A percentile compares a stretch with the other conserved stretches of the same genome.
These are phyloP conservation scores for Epinephelus coioides DNA, from an alignment of 2,797 vertebrate genomes.

Conservation along the genomic window DNA sequence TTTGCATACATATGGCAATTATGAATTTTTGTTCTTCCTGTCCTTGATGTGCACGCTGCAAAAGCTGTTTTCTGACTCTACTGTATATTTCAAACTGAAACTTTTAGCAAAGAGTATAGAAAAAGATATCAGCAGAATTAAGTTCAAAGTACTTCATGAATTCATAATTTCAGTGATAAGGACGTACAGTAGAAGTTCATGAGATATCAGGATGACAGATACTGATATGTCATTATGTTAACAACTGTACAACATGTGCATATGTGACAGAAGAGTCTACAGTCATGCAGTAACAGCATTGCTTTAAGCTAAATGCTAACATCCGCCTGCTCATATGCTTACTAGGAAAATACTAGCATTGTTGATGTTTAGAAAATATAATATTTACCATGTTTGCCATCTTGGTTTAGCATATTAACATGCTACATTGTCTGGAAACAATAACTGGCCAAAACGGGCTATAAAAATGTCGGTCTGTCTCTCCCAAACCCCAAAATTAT, in stretches of 20 bases:
- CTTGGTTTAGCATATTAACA: neutral
- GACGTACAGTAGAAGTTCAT: neutral
- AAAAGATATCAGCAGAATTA: constrained; percentile 4
- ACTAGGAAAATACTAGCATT: neutral
- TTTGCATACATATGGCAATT: constrained; percentile 83
- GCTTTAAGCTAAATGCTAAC: neutral
- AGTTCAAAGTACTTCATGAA: neutral
- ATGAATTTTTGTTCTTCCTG: constrained; percentile 61
- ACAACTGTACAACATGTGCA: neutral
- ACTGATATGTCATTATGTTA: neutral
- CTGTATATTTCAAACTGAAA: constrained; percentile 17
- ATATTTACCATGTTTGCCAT: neutral
- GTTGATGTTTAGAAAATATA: neutral
- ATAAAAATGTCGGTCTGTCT: too few species aligned
- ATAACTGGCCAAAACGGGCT: neutral
- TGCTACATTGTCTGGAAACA: neutral
- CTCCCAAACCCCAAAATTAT: too few species aligned
- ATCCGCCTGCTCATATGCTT: neutral
- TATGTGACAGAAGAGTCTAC: neutral
- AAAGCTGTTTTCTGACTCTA: constrained; percentile 53
- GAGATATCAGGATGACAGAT: neutral
- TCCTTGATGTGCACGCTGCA: constrained; percentile 45
- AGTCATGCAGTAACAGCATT: neutral
- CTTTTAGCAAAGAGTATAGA: constrained; percentile 1
- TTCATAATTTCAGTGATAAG: constrained; percentile 3